These are phyloP conservation scores for Scaeva pyrastri DNA, from an alignment of 2,888 invertebrate genomes.

Conservation along the genomic window DNA sequence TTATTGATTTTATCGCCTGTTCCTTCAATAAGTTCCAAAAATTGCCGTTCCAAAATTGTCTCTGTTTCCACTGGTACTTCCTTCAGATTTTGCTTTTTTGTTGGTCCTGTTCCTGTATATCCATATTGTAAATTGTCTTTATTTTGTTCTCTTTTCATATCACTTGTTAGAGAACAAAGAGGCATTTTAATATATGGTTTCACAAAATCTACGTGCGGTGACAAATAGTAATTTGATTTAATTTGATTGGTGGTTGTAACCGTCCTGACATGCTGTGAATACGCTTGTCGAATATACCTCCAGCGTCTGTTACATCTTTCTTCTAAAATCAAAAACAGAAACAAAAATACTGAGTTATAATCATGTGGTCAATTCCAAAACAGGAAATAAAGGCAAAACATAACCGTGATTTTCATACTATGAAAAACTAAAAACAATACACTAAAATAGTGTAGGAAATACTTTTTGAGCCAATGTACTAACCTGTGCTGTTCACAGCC, in stretches of 20 bases:
- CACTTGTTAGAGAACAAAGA: neutral
- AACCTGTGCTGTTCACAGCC: neutral
- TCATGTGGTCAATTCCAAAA: too few relatives aligned
- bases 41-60: neutral
- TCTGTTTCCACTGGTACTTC: neutral
- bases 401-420: neutral
- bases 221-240: slow-evolving; percentile 3
- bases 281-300: slow-evolving; percentile 24
- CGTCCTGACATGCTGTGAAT: neutral
- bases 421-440: neutral
- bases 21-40: slow-evolving; percentile 8
- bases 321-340: slow-evolving; percentile 1
- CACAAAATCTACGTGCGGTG: slow-evolving; percentile 19
- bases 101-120: neutral
- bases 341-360: neutral
- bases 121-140: neutral
- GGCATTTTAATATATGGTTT: slow-evolving; percentile 5
- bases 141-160: too few relatives aligned
- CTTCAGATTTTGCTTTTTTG: neutral
- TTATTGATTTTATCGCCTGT: neutral
- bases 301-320: slow-evolving; percentile 1
- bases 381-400: too few relatives aligned
- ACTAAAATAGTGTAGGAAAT: neutral
- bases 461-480: slow-evolving; percentile 25
- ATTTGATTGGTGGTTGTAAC: neutral